Evolutionary conservation across 2,888 invertebrate genomes (phyloP).

Genomic region (Sialis fuliginosa): DNA sequence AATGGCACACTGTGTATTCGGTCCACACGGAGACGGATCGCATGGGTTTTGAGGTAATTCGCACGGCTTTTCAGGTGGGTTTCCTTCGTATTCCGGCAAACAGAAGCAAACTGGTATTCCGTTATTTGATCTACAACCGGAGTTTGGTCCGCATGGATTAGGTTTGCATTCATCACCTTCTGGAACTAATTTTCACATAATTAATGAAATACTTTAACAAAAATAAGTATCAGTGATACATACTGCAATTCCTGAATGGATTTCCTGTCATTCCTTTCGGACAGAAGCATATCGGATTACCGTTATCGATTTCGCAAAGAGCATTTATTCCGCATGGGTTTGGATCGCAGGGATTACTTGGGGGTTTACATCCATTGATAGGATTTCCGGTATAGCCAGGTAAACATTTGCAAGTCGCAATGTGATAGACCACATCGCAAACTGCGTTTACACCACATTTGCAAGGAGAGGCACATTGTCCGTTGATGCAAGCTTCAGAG

Average conservation of each 20-base stretch:
- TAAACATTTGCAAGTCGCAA: conserved; percentile 64
- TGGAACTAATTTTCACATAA: conserved; percentile 44
- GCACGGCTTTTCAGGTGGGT: conserved; percentile 57
- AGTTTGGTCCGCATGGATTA: conserved; percentile 69
- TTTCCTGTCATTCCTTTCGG: conserved; percentile 81
- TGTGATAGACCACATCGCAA: conserved; percentile 66
- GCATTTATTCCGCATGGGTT: conserved; percentile 81
- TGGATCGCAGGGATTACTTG: conserved; percentile 62
- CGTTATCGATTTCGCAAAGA: conserved; percentile 66
- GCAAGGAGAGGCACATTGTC: conserved; percentile 59
- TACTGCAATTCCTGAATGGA: conserved; percentile 80
- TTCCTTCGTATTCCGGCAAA: conserved; percentile 70
- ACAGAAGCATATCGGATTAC: conserved; percentile 76
- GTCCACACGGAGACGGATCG: conserved; percentile 72
- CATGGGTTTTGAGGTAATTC: conserved; percentile 60
- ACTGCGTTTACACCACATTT: conserved; percentile 63
- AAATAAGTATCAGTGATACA: conserved; percentile 25
- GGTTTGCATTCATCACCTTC: conserved; percentile 71
- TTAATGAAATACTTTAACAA: not conserved
- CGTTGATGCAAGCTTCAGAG: conserved; percentile 61
- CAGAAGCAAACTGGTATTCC: conserved; percentile 73
- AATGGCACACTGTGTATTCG: conserved; percentile 69
- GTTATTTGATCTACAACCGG: conserved; percentile 61
- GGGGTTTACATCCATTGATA: conserved; percentile 46
- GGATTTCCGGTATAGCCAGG: conserved; percentile 70